Percentiles rank a stretch among this genome's conserved stretches.
phyloP scores from a whole-genome alignment of 2,888 invertebrate species.

The Sceliomorpha sp. region DNA sequence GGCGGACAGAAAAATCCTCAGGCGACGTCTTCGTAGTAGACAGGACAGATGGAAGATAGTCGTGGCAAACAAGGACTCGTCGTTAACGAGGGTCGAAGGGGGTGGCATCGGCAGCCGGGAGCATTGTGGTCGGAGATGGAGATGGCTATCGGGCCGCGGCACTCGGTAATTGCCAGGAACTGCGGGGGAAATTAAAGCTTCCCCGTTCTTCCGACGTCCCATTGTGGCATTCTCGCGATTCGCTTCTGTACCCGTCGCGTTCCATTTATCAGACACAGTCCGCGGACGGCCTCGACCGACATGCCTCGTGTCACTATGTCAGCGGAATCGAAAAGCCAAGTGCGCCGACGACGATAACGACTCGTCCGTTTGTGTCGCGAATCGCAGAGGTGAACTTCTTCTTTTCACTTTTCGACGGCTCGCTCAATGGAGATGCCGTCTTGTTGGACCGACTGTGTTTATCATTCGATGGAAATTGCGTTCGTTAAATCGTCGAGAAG shows the following conservation, averaged over 20 bases:
- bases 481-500: too few relatives aligned
- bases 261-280: slow-evolving; percentile 73
- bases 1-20: too few relatives aligned
- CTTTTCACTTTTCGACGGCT: too few relatives aligned
- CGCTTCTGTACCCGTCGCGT: slow-evolving; percentile 71
- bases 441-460: too few relatives aligned
- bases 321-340: slow-evolving; percentile 68
- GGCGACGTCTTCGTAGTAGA: too few relatives aligned
- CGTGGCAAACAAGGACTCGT: slow-evolving; percentile 48
- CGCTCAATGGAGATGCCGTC: too few relatives aligned
- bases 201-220: slow-evolving; percentile 74
- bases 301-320: slow-evolving; percentile 76
- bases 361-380: slow-evolving; percentile 49
- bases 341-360: slow-evolving; percentile 49
- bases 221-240: slow-evolving; percentile 68
- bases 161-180: slow-evolving; percentile 78
- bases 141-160: slow-evolving; percentile 75
- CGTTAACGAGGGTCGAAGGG: slow-evolving; percentile 52
- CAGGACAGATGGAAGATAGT: slow-evolving; percentile 52
- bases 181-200: slow-evolving; percentile 79
- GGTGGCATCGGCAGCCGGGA: slow-evolving; percentile 54
- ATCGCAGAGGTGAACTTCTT: slow-evolving; percentile 37
- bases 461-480: too few relatives aligned
- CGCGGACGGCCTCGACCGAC: slow-evolving; percentile 66
- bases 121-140: slow-evolving; percentile 75